Base-by-base conservation (phyloP, 2,888 invertebrate species). In the Plagodis dolabraria region DNA sequence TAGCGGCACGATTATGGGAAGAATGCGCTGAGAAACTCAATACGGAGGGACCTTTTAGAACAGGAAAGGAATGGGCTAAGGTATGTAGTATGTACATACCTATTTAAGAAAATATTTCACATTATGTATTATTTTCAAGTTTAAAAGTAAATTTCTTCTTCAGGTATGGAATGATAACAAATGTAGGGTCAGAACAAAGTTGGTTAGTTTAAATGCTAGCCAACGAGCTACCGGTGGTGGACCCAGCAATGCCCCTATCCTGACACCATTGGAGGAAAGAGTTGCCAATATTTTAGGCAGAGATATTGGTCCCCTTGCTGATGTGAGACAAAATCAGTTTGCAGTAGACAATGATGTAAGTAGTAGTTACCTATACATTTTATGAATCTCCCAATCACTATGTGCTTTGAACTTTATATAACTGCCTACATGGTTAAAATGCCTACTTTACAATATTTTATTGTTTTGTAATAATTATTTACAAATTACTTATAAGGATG, bases 191-290 rank as follows among this genome's bases (percentile, higher is more conserved):
- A 33, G 43, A n/a, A 9, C 11, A 36, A 52, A 45, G 36, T 11
- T 52, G 9, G 45, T 35, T 35, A 12, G 36, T 0, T 35, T 44
- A 33, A 45, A 45, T 35, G 12, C 34, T 10, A 43, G 34, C n/a
- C 10, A 50, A 6, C 5, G n/a, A n/a, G 43, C 33, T 33, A 51
- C 43, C 33, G 43, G 51, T 43, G 51, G 51, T 43, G 51, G 51
- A 43, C 33, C 51, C 7, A 45, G 45, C 22, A 22, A 45, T 8
- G 22, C 45, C 5, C 45, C 45, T 8, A 11, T 22, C 2, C 22
- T 12, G 5, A 12, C 45, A 7, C 22, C 45, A 45, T 8, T 45
- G 22, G 45, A 45, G 7, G 45, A 45, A 7, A 2, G 22, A 22
- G 45, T 45, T 45, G 12, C 45, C 7, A 12, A 12, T 12, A 12